These are phyloP conservation scores for Arctia plantaginis DNA, from an alignment of 2,888 invertebrate species.

Conservation along the genomic window DNA sequence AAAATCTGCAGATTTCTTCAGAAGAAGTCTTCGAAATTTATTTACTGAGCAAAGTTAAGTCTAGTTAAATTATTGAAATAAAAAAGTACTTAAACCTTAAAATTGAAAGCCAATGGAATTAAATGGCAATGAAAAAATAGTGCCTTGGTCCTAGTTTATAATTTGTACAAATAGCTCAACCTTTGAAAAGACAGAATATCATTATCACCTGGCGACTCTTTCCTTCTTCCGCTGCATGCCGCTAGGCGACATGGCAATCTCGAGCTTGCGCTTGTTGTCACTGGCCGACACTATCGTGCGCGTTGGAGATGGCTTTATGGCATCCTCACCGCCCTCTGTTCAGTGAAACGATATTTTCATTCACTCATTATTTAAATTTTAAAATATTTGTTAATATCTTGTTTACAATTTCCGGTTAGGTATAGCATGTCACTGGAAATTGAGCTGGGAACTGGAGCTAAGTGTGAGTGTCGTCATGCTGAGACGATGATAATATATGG, in stretches of 20 bases:
- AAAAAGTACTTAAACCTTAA: too few species aligned
- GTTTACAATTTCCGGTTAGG: background rate
- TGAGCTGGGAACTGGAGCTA: too few species aligned
- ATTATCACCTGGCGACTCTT: constrained; percentile 77
- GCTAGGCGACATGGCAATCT: constrained; percentile 91
- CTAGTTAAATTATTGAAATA: background rate
- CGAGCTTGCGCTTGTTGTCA: constrained; percentile 91
- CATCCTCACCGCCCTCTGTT: constrained; percentile 85
- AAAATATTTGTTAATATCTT: too few species aligned
- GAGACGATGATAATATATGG: too few species aligned
- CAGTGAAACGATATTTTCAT: background rate
- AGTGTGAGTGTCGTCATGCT: background rate
- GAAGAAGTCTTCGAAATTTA: too few species aligned
- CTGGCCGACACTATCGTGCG: constrained; percentile 85
- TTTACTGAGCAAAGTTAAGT: too few species aligned
- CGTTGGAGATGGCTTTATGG: constrained; percentile 88
- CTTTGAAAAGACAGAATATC: background rate
- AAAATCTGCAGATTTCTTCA: too few species aligned
- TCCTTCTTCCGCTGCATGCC: constrained; percentile 88
- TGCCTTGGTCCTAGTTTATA: background rate
- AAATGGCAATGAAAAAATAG: too few species aligned
- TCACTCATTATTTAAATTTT: background rate
- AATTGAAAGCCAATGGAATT: too few species aligned
- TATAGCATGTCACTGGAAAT: background rate
- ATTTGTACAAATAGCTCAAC: background rate